Conservation (phyloP, 2,113 vertebrate genomes). For the Platichthys flesus region DNA sequence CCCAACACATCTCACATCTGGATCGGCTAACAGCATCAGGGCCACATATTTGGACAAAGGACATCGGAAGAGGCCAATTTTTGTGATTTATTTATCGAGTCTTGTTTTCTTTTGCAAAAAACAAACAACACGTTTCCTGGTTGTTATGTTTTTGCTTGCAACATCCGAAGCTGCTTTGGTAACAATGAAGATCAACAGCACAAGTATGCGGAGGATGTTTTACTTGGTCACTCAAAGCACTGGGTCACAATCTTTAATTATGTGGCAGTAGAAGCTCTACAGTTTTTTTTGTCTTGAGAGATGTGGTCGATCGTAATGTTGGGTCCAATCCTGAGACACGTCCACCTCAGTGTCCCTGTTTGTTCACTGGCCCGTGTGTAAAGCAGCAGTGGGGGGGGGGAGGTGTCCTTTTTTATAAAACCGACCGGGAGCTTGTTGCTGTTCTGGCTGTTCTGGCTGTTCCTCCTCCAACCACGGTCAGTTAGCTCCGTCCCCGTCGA, state of each 20-base stretch:
- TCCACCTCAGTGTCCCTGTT: slow-evolving; percentile 33
- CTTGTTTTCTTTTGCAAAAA: slow-evolving; percentile 48
- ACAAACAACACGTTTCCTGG: slow-evolving; percentile 33
- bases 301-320: background rate
- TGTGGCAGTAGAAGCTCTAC: too few species aligned
- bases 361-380: slow-evolving; percentile 39
- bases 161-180: slow-evolving; percentile 36
- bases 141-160: slow-evolving; percentile 44
- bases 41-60: slow-evolving; percentile 56
- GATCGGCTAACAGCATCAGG: slow-evolving; percentile 45
- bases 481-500: slow-evolving; percentile 38
- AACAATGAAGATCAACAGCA: slow-evolving; percentile 43
- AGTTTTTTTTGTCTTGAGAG: too few species aligned
- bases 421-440: slow-evolving; percentile 9
- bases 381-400: background rate
- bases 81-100: slow-evolving; percentile 61
- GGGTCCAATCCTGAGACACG: background rate
- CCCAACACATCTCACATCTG: slow-evolving; percentile 60
- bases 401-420: slow-evolving; percentile 65
- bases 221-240: slow-evolving; percentile 30
- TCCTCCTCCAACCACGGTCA: slow-evolving; percentile 41
- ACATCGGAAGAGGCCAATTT: slow-evolving; percentile 52
- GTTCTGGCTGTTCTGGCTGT: slow-evolving; percentile 12
- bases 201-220: slow-evolving; percentile 35
- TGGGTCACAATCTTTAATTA: slow-evolving; percentile 10